Evolutionary conservation across 2,113 vertebrate species (phyloP).

Genomic region (Symphodus melops): DNA sequence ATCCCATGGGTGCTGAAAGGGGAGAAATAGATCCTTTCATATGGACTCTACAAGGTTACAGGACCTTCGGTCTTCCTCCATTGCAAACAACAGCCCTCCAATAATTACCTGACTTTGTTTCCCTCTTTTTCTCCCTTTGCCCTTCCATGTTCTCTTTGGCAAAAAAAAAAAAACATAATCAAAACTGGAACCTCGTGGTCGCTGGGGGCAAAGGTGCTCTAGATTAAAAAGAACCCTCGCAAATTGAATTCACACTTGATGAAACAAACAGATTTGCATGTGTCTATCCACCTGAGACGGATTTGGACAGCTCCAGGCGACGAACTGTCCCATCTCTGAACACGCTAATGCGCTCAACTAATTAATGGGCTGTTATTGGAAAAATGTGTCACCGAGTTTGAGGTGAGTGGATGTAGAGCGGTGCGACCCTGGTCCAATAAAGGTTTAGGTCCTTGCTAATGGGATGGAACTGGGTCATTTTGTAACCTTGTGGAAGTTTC

Average conservation of each 20-base stretch:
- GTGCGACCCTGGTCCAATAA: constrained; percentile 64
- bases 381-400: constrained; percentile 74
- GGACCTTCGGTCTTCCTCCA: constrained; percentile 24
- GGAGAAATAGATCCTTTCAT: constrained; percentile 27
- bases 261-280: constrained; percentile 84
- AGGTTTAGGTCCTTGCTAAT: constrained; percentile 61
- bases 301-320: constrained; percentile 82
- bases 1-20: constrained; percentile 52
- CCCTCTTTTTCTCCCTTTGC: constrained; percentile 14
- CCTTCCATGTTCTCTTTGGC: constrained; percentile 34
- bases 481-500: constrained; percentile 30
- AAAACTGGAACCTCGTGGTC: constrained; percentile 54
- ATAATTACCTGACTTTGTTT: constrained; percentile 33
- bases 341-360: constrained; percentile 70
- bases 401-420: constrained; percentile 60
- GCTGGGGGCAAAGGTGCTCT: constrained; percentile 85
- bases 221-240: constrained; percentile 78
- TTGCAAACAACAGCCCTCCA: constrained; percentile 30
- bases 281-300: constrained; percentile 77
- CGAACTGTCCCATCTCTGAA: constrained; percentile 78
- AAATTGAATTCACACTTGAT: constrained; percentile 87
- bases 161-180: constrained; percentile 72
- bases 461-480: constrained; percentile 59
- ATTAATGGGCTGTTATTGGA: constrained; percentile 80
- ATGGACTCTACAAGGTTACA: constrained; percentile 35